Evolutionary conservation across 2,888 invertebrate genomes (phyloP).

Genomic region (Macrophya alboannulata): DNA sequence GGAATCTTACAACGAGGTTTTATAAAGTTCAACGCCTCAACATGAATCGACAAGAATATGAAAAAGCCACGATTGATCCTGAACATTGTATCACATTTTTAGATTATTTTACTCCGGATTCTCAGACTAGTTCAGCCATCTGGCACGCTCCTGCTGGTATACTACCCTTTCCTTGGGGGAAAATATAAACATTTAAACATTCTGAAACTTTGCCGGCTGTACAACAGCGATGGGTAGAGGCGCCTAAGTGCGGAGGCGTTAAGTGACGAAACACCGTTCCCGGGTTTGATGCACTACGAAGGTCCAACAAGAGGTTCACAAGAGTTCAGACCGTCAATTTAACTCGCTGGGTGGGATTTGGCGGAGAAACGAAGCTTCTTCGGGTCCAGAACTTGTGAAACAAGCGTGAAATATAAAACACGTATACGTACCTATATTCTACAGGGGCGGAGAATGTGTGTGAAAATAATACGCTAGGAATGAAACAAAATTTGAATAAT

Average conservation of each 20-base stretch:
- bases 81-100: background rate
- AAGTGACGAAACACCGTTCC: conserved; percentile 45
- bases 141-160: background rate
- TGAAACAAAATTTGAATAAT: background rate
- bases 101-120: background rate
- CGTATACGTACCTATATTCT: background rate
- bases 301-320: conserved; percentile 38
- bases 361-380: background rate
- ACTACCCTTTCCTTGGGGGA: background rate
- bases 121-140: background rate
- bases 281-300: conserved; percentile 13
- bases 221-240: conserved; percentile 6
- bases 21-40: background rate
- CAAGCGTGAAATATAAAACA: conserved; percentile 11
- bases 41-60: background rate
- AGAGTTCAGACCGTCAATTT: conserved; percentile 37
- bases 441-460: background rate
- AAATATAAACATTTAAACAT: conserved; percentile 39
- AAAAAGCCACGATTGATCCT: background rate
- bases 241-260: conserved; percentile 52
- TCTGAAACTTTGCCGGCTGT: conserved; percentile 9
- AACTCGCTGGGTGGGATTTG: conserved; percentile 48
- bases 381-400: conserved; percentile 22
- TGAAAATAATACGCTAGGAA: background rate
- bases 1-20: conserved; percentile 16